Percentiles rank a stretch among this genome's conserved stretches.
phyloP scores from a whole-genome alignment of 2,888 invertebrate species.

The Leucophora obtusa region DNA sequence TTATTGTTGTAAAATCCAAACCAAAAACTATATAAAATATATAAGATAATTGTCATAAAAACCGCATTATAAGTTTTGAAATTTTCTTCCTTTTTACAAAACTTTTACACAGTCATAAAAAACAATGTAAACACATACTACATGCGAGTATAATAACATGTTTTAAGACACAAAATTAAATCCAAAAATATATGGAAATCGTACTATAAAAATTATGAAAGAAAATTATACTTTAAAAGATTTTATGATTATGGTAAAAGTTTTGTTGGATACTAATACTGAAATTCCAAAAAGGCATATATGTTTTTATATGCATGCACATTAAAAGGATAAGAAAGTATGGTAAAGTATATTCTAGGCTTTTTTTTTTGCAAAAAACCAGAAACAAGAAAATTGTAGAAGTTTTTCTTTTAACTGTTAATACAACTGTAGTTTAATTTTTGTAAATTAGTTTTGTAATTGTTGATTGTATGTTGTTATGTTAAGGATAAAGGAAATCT shows the following conservation, averaged over 20 bases:
- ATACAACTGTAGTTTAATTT: conserved; percentile 49
- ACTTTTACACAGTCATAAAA: conserved; percentile 56
- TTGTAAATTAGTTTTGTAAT: conserved; percentile 56
- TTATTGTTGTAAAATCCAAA: not conserved
- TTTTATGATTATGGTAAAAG: conserved; percentile 75
- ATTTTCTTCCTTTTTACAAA: conserved; percentile 52
- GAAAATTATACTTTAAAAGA: conserved; percentile 66
- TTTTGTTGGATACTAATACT: conserved; percentile 64
- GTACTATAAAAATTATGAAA: conserved; percentile 56
- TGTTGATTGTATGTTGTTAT: conserved; percentile 15
- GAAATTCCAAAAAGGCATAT: conserved; percentile 19
- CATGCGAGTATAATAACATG: not conserved
- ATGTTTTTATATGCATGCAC: not conserved
- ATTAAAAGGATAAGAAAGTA: conserved; percentile 33
- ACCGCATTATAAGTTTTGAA: conserved; percentile 50
- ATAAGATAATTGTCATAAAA: conserved; percentile 48
- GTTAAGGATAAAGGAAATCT: conserved; percentile 14
- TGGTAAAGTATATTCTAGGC: conserved; percentile 8
- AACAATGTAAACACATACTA: conserved; percentile 68
- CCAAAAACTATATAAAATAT: not conserved
- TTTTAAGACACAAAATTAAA: not conserved
- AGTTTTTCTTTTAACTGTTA: conserved; percentile 31
- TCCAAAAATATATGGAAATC: not conserved
- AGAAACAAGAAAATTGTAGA: conserved; percentile 37
- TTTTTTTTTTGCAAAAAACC: not conserved